Evolutionary conservation across 2,888 invertebrate genomes (phyloP).

Genomic region (Eilema griseolum): DNA sequence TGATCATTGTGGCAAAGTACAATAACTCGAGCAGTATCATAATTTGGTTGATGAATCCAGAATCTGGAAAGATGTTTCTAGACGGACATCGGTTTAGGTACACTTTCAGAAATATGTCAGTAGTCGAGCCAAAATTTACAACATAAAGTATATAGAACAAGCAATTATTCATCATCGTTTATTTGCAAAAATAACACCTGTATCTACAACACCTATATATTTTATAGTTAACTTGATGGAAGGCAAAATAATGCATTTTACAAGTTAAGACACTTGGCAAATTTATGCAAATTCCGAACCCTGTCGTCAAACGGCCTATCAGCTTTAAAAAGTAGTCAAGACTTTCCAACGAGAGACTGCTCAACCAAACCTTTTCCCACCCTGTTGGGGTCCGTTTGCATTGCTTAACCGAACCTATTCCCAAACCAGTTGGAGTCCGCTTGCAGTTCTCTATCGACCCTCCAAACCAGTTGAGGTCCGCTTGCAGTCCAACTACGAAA

Average conservation of each 20-base stretch:
- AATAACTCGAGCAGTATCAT: too few species aligned
- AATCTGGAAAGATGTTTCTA: too few species aligned
- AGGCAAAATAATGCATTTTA: background rate
- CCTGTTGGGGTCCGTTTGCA: too few species aligned
- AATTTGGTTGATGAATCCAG: too few species aligned
- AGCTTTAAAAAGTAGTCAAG: background rate
- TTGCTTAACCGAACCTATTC: too few species aligned
- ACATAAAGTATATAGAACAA: background rate
- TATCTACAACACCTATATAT: background rate
- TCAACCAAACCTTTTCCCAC: too few species aligned
- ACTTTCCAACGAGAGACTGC: too few species aligned
- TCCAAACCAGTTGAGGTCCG: too few species aligned
- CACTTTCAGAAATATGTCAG: background rate
- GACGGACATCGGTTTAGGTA: background rate
- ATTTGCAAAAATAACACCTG: slow-evolving; percentile 9
- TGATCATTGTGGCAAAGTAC: too few species aligned
- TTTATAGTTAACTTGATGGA: background rate
- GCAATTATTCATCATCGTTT: background rate
- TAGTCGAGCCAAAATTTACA: background rate
- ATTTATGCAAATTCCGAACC: background rate
- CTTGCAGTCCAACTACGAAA: too few species aligned
- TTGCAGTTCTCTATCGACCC: too few species aligned
- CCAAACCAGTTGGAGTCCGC: too few species aligned
- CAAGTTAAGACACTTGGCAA: background rate
- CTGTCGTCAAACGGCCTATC: background rate